Conservation (phyloP, 2,113 vertebrate genomes). For the Varanus salvator region DNA sequence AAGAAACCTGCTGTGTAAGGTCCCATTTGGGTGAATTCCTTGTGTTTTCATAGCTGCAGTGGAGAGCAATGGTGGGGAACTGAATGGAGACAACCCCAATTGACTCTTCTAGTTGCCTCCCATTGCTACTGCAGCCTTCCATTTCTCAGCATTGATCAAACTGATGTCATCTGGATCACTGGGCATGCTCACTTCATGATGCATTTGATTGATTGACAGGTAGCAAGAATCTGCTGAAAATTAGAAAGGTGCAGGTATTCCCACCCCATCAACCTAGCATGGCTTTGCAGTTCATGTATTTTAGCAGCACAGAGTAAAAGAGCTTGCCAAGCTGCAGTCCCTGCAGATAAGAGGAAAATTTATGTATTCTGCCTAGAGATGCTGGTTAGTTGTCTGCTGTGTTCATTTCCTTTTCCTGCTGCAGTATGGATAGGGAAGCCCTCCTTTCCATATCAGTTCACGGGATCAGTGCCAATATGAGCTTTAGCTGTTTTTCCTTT, state of each 20-base stretch:
- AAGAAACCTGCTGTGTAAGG: conserved; percentile 2
- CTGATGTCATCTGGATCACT: conserved; percentile 78
- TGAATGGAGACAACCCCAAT: conserved; percentile 10
- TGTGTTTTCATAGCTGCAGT: background rate
- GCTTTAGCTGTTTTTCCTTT: background rate
- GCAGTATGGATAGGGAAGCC: background rate
- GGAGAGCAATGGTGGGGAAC: background rate
- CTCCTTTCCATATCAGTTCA: background rate
- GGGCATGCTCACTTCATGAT: conserved; percentile 77
- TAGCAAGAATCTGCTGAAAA: conserved; percentile 38
- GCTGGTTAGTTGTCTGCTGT: background rate
- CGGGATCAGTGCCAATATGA: background rate
- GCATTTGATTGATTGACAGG: conserved; percentile 70
- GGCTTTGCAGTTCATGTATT: conserved; percentile 1
- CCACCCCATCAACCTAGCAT: background rate
- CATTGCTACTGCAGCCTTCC: conserved; percentile 41
- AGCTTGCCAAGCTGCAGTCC: conserved; percentile 22
- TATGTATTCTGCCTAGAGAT: background rate
- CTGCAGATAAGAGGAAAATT: background rate
- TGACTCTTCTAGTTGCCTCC: conserved; percentile 17
- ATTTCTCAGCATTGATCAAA: conserved; percentile 68
- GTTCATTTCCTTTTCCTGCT: background rate
- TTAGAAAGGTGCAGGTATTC: background rate
- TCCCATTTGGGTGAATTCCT: background rate
- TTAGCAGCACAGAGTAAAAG: background rate